Conservation (phyloP, 2,113 vertebrate species). For the Melanocharis versteri region DNA sequence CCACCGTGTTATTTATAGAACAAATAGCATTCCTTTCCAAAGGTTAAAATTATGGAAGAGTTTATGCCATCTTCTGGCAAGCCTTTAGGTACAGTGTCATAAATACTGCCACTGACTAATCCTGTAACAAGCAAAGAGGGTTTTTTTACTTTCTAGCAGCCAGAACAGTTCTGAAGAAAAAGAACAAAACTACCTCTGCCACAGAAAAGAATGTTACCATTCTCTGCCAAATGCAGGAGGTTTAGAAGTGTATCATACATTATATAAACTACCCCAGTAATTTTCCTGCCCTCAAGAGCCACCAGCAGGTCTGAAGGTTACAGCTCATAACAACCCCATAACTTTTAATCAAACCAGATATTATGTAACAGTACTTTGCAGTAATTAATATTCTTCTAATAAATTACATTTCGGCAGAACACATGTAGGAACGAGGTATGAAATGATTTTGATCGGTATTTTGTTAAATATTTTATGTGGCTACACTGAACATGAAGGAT, state of each 20-base stretch:
- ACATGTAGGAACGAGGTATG: background rate
- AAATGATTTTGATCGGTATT: background rate
- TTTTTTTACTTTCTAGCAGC: background rate
- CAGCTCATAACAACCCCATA: background rate
- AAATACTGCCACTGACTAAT: constrained; percentile 19
- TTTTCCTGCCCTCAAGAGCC: background rate
- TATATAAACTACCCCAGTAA: background rate
- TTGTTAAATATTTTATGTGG: background rate
- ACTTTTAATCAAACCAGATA: background rate
- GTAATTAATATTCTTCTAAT: background rate
- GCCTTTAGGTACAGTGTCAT: background rate
- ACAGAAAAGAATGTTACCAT: background rate
- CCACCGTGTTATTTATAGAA: constrained; percentile 13
- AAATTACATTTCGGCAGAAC: background rate
- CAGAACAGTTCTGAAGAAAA: background rate
- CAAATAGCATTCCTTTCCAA: constrained; percentile 10
- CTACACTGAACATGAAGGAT: background rate
- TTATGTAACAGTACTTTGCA: background rate
- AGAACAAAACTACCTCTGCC: background rate
- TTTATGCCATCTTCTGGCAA: constrained; percentile 43
- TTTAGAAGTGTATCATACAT: background rate
- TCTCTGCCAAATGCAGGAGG: background rate
- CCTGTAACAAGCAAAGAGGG: background rate
- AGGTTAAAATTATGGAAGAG: constrained; percentile 46
- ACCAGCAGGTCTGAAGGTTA: background rate